These are phyloP conservation scores for Bujurquina vittata DNA, from an alignment of 2,113 vertebrate species.

Conservation along the genomic window DNA sequence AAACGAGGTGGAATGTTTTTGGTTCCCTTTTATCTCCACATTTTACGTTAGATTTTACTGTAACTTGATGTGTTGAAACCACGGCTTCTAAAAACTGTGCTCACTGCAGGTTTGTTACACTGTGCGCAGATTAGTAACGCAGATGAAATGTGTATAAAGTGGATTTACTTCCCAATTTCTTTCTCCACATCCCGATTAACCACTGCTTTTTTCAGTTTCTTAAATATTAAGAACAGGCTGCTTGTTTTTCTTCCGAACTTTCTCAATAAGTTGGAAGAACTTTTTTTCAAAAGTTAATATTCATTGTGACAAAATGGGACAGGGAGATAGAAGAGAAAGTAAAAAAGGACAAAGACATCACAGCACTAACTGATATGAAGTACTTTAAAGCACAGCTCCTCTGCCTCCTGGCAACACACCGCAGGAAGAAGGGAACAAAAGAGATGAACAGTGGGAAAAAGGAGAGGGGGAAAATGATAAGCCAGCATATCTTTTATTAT, in stretches of 20 bases:
- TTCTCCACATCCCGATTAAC: not conserved
- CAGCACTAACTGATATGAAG: conserved; percentile 60
- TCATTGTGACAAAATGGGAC: conserved; percentile 61
- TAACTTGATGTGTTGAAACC: not conserved
- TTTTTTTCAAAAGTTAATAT: conserved; percentile 62
- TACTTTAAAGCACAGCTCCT: conserved; percentile 59
- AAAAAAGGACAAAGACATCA: conserved; percentile 70
- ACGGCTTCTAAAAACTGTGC: not conserved
- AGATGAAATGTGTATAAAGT: not conserved
- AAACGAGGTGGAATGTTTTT: conserved; percentile 10
- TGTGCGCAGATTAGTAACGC: not conserved
- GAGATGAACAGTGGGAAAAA: conserved; percentile 33
- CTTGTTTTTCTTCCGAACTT: conserved; percentile 42
- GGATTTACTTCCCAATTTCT: not conserved
- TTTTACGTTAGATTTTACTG: not conserved
- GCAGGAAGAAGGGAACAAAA: conserved; percentile 58
- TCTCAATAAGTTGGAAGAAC: conserved; percentile 55
- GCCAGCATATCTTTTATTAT: conserved; percentile 64
- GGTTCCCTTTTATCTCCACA: not conserved
- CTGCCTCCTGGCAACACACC: conserved; percentile 57
- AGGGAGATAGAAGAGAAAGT: conserved; percentile 44
- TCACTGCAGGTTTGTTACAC: not conserved
- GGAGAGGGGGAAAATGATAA: conserved; percentile 55
- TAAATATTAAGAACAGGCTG: not conserved
- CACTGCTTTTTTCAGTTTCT: not conserved